Evolutionary conservation across 1,140 invertebrate genomes (phyloP).

Genomic region (Drosophila oshimai): DNA sequence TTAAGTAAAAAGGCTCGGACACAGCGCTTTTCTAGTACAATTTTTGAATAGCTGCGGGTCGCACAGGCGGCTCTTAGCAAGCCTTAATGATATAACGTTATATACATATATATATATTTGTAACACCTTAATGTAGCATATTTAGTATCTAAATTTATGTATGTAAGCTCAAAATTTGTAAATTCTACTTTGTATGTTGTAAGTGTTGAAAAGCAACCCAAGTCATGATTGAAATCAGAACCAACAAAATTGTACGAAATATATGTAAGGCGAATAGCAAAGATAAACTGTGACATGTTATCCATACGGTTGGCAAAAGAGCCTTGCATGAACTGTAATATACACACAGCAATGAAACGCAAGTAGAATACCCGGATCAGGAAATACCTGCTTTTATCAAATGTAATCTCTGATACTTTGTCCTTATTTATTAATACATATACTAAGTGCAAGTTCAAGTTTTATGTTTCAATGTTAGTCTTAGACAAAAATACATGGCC

Average conservation of each 20-base stretch:
- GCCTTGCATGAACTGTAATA: constrained; percentile 3
- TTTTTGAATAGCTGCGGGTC: constrained; percentile 33
- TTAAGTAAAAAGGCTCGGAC: not conserved
- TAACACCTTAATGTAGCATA: constrained; percentile 28
- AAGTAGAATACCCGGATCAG: constrained; percentile 1
- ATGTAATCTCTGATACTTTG: constrained; percentile 36
- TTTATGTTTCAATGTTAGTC: constrained; percentile 34
- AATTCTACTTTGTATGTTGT: constrained; percentile 41
- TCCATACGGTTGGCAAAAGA: not conserved
- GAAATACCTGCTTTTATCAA: constrained; percentile 14
- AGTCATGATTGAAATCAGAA: constrained; percentile 1
- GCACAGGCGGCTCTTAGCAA: constrained; percentile 15
- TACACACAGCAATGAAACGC: constrained; percentile 18
- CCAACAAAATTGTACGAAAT: constrained; percentile 28
- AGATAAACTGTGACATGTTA: constrained; percentile 27
- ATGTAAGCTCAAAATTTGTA: constrained; percentile 69
- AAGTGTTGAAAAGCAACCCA: constrained; percentile 27
- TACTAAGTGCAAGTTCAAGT: constrained; percentile 26
- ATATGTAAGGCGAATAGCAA: constrained; percentile 32
- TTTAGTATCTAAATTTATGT: constrained; percentile 56
- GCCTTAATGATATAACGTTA: constrained; percentile 37
- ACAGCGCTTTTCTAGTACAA: constrained; percentile 29
- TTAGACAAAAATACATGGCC: constrained; percentile 30
- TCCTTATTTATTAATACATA: constrained; percentile 21
- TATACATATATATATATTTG: constrained; percentile 34